phyloP scores from a whole-genome alignment of 1,140 invertebrate genomes.

The Trichomalopsis sarcophagae region DNA sequence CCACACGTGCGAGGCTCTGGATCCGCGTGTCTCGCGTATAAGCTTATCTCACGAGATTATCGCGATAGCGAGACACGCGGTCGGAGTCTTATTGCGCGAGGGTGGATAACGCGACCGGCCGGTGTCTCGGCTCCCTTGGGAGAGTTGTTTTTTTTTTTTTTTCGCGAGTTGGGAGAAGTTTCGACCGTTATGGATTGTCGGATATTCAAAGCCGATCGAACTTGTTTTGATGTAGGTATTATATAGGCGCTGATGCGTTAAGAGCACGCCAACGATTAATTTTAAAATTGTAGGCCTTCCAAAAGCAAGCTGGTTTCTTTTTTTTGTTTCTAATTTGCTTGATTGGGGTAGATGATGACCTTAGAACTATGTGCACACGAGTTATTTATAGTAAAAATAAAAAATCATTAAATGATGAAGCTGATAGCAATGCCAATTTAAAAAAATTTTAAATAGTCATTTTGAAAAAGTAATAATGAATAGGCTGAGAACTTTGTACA shows the following conservation, averaged over 20 bases:
- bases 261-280: too few species aligned
- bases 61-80: background rate
- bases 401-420: background rate
- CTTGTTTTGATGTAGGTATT: too few species aligned
- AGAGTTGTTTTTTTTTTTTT: background rate
- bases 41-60: background rate
- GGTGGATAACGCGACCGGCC: background rate
- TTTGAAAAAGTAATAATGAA: background rate
- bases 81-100: background rate
- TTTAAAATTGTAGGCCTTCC: too few species aligned
- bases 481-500: background rate
- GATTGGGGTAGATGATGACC: background rate
- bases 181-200: background rate
- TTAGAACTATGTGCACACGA: background rate
- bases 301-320: too few species aligned
- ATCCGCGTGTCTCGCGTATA: background rate
- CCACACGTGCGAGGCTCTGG: background rate
- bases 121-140: background rate
- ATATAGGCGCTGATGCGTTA: too few species aligned
- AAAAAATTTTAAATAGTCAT: background rate
- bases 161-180: too few species aligned
- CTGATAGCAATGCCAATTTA: background rate
- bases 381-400: too few species aligned
- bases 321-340: background rate
- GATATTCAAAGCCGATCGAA: background rate